Percentiles rank a stretch among this genome's conserved stretches.
Evolutionary conservation across 2,113 vertebrate genomes (phyloP).

Genomic region (Callionymus lyra): DNA sequence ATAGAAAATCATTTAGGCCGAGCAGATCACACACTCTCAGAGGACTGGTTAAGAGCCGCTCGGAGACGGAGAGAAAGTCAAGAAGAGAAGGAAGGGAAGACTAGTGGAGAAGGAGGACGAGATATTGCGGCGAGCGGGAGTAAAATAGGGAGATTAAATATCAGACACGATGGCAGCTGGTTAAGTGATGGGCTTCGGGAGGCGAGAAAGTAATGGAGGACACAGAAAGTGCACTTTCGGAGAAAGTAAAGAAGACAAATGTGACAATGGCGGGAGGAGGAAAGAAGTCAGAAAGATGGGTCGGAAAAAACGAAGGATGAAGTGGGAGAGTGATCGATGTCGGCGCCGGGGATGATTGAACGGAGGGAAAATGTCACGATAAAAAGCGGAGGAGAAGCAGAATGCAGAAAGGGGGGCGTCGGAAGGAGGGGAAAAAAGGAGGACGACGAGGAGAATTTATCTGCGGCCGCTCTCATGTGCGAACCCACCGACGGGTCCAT

Average conservation of each 20-base stretch:
- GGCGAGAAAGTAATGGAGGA: constrained; percentile 4
- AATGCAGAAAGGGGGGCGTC: constrained; percentile 3
- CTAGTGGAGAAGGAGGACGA: constrained; percentile 6
- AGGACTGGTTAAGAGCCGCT: constrained; percentile 47
- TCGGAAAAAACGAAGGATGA: constrained; percentile 1
- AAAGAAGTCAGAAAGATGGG: constrained; percentile 10
- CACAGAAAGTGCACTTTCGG: constrained; percentile 1
- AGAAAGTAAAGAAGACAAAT: constrained; percentile 7
- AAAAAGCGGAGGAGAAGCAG: constrained; percentile 1
- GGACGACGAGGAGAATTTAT: constrained; percentile 7
- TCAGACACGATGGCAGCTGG: constrained; percentile 1
- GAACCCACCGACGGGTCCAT: constrained; percentile 22
- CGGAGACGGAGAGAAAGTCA: constrained; percentile 19
- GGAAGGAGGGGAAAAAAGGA: background rate
- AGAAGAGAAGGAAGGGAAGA: constrained; percentile 7
- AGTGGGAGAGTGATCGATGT: constrained; percentile 16
- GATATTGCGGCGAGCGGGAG: constrained; percentile 7
- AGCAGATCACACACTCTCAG: constrained; percentile 47
- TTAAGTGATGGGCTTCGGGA: constrained; percentile 5
- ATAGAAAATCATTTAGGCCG: constrained; percentile 67
- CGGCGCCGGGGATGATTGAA: constrained; percentile 9
- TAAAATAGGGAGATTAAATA: constrained; percentile 5
- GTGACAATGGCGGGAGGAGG: constrained; percentile 2
- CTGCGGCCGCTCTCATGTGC: constrained; percentile 4
- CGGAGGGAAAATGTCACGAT: constrained; percentile 11